Evolutionary conservation across 2,113 vertebrate species (phyloP).

Genomic region (Polyodon spathula): DNA sequence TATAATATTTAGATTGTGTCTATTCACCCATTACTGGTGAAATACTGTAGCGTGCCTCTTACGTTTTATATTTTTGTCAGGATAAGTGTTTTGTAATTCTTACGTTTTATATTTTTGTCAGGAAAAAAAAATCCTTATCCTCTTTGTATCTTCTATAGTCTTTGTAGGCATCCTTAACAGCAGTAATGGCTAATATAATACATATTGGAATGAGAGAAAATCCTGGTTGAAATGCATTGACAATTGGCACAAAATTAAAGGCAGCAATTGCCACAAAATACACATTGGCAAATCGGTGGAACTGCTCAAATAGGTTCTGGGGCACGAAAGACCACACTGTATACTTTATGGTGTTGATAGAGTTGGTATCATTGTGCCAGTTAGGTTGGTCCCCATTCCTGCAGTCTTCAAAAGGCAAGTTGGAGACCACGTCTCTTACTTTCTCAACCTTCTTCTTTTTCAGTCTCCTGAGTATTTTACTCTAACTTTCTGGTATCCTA

Average conservation of each 20-base stretch:
- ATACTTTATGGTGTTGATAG: constrained; percentile 86
- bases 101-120: too few species aligned
- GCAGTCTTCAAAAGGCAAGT: constrained; percentile 58
- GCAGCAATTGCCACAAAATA: constrained; percentile 75
- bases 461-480: constrained; percentile 46
- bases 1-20: too few species aligned
- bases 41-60: too few species aligned
- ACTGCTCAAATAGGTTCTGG: constrained; percentile 81
- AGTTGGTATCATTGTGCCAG: constrained; percentile 58
- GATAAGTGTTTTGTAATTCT: too few species aligned
- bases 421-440: constrained; percentile 63
- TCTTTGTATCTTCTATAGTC: constrained; percentile 75
- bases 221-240: constrained; percentile 81
- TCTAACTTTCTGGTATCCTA: constrained; percentile 36
- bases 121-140: too few species aligned
- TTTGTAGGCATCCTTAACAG: constrained; percentile 85
- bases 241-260: constrained; percentile 77
- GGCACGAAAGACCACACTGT: constrained; percentile 73
- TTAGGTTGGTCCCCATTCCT: constrained; percentile 68
- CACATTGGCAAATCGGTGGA: constrained; percentile 79
- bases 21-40: too few species aligned
- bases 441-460: constrained; percentile 55
- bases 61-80: too few species aligned
- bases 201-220: constrained; percentile 75
- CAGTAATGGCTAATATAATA: constrained; percentile 71